Percentiles rank a stretch among this genome's conserved stretches.
phyloP scores from a whole-genome alignment of 37 sponge, comb jelly and placozoan genomes.

The Eunapius fragilis region DNA sequence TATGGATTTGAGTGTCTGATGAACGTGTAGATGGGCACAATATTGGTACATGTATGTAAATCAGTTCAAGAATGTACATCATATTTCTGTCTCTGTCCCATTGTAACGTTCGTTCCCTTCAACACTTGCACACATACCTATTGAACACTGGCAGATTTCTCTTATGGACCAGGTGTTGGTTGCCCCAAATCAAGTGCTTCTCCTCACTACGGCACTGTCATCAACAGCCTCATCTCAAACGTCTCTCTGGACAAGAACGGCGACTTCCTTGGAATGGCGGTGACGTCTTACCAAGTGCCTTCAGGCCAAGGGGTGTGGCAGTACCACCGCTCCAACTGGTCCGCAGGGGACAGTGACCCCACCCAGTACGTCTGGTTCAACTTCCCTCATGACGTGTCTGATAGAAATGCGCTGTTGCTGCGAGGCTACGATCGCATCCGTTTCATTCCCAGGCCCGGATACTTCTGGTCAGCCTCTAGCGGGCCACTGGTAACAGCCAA shows the following conservation, averaged over 20 bases:
- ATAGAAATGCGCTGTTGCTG: constrained; percentile 62
- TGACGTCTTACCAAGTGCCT: constrained; percentile 4
- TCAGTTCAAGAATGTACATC: no score
- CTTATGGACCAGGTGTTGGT: constrained; percentile 70
- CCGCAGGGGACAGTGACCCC: neutral
- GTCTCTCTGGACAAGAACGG: constrained; percentile 51
- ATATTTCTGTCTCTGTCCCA: no score
- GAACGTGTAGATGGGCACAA: no score
- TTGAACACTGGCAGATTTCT: constrained; percentile 35
- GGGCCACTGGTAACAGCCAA: constrained; percentile 66
- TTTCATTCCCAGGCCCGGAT: constrained; percentile 66
- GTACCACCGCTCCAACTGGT: constrained; percentile 65
- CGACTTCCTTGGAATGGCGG: constrained; percentile 65
- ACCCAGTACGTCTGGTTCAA: constrained; percentile 55
- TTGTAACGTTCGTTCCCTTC: no score
- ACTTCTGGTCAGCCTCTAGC: constrained; percentile 46
- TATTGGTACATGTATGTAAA: no score
- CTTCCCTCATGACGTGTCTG: constrained; percentile 60
- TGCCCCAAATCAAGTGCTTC: constrained; percentile 25
- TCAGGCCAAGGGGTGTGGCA: constrained; percentile 69
- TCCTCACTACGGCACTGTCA: constrained; percentile 31
- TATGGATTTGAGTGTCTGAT: no score
- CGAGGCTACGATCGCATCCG: constrained; percentile 66
- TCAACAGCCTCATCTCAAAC: constrained; percentile 25
- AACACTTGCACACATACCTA: neutral